Percentiles rank a stretch among this genome's conserved stretches.
Evolutionary conservation across 2,797 vertebrate genomes (phyloP).

Genomic region (Podargus strigoides): DNA sequence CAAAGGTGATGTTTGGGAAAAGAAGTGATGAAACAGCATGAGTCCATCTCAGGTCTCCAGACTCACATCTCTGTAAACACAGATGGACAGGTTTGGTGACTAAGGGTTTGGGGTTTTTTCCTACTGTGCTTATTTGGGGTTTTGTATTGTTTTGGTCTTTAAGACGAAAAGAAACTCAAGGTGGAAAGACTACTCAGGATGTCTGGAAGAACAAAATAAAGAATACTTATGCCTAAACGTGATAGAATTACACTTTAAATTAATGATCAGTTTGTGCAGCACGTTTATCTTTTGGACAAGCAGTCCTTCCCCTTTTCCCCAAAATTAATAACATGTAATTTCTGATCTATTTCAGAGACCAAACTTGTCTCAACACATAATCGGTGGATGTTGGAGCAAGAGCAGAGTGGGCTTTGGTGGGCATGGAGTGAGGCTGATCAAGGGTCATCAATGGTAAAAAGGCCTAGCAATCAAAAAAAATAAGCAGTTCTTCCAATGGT

Average conservation of each 20-base stretch:
- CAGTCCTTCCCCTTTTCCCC: neutral
- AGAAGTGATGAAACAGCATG: neutral
- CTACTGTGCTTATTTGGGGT: neutral
- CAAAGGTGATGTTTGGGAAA: neutral
- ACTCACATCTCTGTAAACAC: neutral
- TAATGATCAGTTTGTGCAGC: neutral
- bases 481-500: neutral
- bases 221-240: neutral
- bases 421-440: neutral
- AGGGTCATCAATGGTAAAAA: neutral
- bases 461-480: neutral
- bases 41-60: neutral
- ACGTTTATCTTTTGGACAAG: neutral
- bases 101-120: neutral
- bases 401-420: neutral
- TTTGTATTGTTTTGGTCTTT: neutral
- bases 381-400: neutral
- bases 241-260: neutral
- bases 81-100: neutral
- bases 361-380: neutral
- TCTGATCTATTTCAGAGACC: neutral
- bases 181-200: neutral
- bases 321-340: neutral
- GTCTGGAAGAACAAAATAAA: neutral
- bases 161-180: neutral